A percentile compares a stretch with the other conserved stretches of the same genome.
Evolutionary conservation across 2,797 vertebrate genomes (phyloP).

Genomic region (Poecilia wingei): DNA sequence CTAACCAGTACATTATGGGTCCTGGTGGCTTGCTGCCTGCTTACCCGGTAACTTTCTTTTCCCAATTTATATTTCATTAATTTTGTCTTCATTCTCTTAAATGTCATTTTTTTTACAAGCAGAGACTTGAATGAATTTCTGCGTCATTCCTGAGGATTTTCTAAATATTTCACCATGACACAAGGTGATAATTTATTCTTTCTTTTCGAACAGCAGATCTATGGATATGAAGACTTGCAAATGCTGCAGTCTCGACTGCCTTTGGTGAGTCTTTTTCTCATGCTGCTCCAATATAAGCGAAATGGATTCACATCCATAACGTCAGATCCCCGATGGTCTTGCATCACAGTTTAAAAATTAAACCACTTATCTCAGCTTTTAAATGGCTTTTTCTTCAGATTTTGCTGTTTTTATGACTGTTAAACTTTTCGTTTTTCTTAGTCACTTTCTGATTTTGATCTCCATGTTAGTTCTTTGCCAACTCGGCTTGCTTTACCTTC

Average conservation of each 20-base stretch:
- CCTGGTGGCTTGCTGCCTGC: constrained; percentile 97
- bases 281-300: neutral
- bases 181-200: neutral
- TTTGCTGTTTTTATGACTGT: neutral
- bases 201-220: constrained; percentile 87
- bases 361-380: neutral
- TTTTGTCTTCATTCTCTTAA: neutral
- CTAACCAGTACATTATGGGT: constrained; percentile 98
- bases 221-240: constrained; percentile 96
- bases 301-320: neutral
- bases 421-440: neutral
- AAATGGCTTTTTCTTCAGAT: neutral
- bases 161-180: neutral
- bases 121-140: neutral
- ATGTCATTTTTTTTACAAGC: neutral
- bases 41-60: constrained; percentile 88
- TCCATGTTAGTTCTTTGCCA: neutral
- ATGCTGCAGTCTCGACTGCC: constrained; percentile 96
- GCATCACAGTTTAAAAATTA: neutral
- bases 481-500: neutral
- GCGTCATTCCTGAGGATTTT: neutral
- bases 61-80: neutral
- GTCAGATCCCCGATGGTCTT: neutral
- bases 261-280: constrained; percentile 84
- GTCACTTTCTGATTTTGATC: neutral